Conservation (phyloP, 1,140 invertebrate genomes). For the Eriosoma lanigerum region DNA sequence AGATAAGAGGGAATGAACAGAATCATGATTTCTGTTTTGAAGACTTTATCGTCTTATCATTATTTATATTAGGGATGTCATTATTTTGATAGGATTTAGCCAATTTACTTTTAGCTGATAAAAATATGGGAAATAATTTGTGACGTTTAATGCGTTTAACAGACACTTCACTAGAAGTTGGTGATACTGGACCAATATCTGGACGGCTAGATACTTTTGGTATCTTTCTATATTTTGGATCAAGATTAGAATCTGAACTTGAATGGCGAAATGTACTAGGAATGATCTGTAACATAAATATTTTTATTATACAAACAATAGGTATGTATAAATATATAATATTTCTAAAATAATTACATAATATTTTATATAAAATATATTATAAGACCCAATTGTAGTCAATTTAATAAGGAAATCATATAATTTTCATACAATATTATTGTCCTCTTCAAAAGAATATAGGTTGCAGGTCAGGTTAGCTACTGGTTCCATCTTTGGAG, state of each 20-base stretch:
- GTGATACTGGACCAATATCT: slow-evolving; percentile 12
- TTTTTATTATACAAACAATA: too few relatives aligned
- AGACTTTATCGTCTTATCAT: background rate
- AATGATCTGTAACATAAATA: slow-evolving; percentile 15
- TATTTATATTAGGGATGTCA: slow-evolving; percentile 5
- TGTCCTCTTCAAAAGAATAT: too few relatives aligned
- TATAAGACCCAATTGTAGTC: too few relatives aligned
- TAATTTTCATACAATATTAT: too few relatives aligned
- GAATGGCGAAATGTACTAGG: slow-evolving; percentile 29
- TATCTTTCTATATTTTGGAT: slow-evolving; percentile 42
- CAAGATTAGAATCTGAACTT: slow-evolving; percentile 42
- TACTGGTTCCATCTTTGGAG: too few relatives aligned
- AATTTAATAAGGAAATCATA: too few relatives aligned
- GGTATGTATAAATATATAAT: too few relatives aligned
- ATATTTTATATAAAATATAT: too few relatives aligned
- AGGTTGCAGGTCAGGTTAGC: too few relatives aligned
- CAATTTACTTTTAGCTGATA: slow-evolving; percentile 48
- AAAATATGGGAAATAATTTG: slow-evolving; percentile 48
- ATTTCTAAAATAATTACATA: too few relatives aligned
- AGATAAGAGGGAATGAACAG: background rate
- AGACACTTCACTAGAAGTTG: slow-evolving; percentile 22
- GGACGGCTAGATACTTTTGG: slow-evolving; percentile 22
- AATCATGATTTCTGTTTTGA: slow-evolving; percentile 41
- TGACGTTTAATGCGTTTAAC: slow-evolving; percentile 45
- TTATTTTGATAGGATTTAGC: slow-evolving; percentile 13